Evolutionary conservation across 2,888 invertebrate species (phyloP).

Genomic region (Cheilosia soror): DNA sequence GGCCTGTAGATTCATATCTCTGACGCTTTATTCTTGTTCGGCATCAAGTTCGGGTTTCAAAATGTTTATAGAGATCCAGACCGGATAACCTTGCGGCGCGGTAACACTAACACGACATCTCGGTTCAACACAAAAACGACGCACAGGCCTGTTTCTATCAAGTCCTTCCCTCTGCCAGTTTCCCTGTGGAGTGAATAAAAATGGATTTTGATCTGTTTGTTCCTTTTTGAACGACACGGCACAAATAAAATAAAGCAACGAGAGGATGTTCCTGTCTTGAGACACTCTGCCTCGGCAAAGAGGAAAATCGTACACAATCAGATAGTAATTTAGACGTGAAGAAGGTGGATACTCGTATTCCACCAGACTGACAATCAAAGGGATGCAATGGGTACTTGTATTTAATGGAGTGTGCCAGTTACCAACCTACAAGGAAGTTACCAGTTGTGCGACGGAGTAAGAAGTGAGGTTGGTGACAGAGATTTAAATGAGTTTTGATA

Average conservation of each 20-base stretch:
- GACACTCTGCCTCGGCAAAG: conserved; percentile 62
- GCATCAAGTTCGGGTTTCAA: conserved; percentile 68
- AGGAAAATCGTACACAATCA: conserved; percentile 65
- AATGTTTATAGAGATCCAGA: conserved; percentile 68
- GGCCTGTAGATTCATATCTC: conserved; percentile 69
- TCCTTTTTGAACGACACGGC: conserved; percentile 13
- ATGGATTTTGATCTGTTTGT: conserved; percentile 12
- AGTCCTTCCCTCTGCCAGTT: conserved; percentile 19
- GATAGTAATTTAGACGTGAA: conserved; percentile 68
- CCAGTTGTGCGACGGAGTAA: conserved; percentile 23
- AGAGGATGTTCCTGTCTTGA: conserved; percentile 61
- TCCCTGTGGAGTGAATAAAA: conserved; percentile 24
- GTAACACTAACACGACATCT: conserved; percentile 64
- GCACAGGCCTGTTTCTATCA: conserved; percentile 29
- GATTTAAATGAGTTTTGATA: conserved; percentile 58
- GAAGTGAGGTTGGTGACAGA: conserved; percentile 54
- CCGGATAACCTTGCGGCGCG: conserved; percentile 61
- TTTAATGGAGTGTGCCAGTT: conserved; percentile 25
- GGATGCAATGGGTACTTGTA: conserved; percentile 36
- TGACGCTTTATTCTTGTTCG: conserved; percentile 72
- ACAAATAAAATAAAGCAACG: conserved; percentile 11
- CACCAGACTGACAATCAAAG: conserved; percentile 55
- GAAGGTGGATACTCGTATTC: conserved; percentile 58
- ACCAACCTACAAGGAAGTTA: conserved; percentile 45
- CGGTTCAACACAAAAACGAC: conserved; percentile 29